Percentiles rank a stretch among this genome's conserved stretches.
Evolutionary conservation across 2,113 vertebrate genomes (phyloP).

Genomic region (Helogale parvula): DNA sequence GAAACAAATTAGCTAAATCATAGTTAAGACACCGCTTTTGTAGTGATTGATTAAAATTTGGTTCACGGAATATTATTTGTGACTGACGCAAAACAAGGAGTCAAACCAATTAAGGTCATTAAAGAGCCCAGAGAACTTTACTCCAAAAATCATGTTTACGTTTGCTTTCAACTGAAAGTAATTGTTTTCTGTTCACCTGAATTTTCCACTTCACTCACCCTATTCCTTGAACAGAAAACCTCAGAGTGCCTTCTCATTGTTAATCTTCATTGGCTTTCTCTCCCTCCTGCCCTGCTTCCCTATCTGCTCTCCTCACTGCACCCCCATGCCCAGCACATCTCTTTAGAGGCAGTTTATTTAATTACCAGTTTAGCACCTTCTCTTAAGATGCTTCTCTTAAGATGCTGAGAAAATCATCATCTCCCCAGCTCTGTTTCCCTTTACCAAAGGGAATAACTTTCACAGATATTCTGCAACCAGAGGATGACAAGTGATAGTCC

Average conservation of each 20-base stretch:
- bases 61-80: neutral
- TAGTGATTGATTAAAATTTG: conserved; percentile 65
- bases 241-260: neutral
- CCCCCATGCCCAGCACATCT: neutral
- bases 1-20: conserved; percentile 66
- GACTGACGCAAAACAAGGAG: conserved; percentile 39
- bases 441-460: neutral
- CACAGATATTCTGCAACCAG: neutral
- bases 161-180: conserved; percentile 38
- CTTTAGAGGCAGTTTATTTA: conserved; percentile 21
- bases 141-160: conserved; percentile 2
- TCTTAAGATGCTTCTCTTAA: neutral
- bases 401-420: neutral
- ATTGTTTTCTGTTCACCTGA: conserved; percentile 46
- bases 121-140: conserved; percentile 31
- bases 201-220: conserved; percentile 35
- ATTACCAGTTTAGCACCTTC: conserved; percentile 12
- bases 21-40: conserved; percentile 15
- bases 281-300: neutral
- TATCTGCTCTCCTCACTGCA: neutral
- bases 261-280: neutral
- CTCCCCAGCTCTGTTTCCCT: neutral
- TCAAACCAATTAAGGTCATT: conserved; percentile 43
- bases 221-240: neutral
- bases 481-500: conserved; percentile 1